Base-by-base conservation (phyloP, 2,113 vertebrate genomes). In the Neogobius melanostomus region DNA sequence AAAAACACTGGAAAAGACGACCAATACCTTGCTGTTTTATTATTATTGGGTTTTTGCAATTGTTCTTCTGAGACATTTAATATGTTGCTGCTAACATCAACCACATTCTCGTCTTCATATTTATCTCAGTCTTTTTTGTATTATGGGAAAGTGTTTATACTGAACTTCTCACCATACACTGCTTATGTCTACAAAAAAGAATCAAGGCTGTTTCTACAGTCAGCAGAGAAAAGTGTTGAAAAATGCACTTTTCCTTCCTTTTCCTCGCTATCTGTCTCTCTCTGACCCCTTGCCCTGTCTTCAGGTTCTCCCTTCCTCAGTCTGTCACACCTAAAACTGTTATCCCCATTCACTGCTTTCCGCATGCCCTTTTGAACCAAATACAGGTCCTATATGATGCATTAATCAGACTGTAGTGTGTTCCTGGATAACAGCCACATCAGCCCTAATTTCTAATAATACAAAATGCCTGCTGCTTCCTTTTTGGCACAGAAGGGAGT, bases 181-280 rank as follows among this genome's bases (percentile, higher is more conserved):
- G 65, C 70, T 79, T 59, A 50, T 49, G 16, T 64, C 81, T 16
- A 48, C n/a, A 43, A 42, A 7, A 14, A n/a, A 36, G 28, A 44
- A 2, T 47, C 57, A 53, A 59, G 71, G 59, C 65, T 21, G 11
- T 53, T 45, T 45, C 65, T 48, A 4, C 0, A 15, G 46, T 81
- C 77, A 87, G 87, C 81, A 75, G 44, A 64, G 0, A 53, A 65
- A 68, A 59, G 16, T 69, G 66, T 77, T 75, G 62, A 75, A 67
- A 79, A 69, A 73, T n/a, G 75, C 80, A 86, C 82, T 88, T 88
- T 82, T 77, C 70, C 82, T 89, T 89, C 87, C 89, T 81, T 80
- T 84, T 72, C 54, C 61, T 68, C 51, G 17, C 36, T 66, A 54
- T 68, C 84, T 81, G 79, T 69, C 74, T 76, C 67, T 71, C 76